A percentile compares a stretch with the other conserved stretches of the same genome.
phyloP scores from a whole-genome alignment of 2,113 vertebrate species.

The Trogon surrucura region DNA sequence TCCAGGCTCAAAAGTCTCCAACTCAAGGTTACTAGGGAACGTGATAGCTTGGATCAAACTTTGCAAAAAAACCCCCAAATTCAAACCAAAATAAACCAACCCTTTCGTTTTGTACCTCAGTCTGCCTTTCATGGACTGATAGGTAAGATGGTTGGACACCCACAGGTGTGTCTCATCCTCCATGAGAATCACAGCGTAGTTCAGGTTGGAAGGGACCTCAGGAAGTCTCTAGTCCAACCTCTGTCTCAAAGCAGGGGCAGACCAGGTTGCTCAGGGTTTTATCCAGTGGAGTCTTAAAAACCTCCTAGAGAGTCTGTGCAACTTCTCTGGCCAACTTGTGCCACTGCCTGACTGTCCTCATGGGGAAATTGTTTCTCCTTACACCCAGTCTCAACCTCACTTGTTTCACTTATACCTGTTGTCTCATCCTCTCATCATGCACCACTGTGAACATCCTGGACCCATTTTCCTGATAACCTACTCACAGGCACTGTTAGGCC shows the following conservation, averaged over 20 bases:
- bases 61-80: background rate
- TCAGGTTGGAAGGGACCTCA: background rate
- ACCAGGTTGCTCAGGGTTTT: background rate
- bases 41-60: background rate
- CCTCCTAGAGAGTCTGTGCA: background rate
- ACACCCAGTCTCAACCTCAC: background rate
- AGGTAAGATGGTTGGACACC: background rate
- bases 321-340: background rate
- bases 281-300: background rate
- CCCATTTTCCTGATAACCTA: accelerated
- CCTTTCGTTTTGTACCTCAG: background rate
- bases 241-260: background rate
- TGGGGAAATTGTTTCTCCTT: background rate
- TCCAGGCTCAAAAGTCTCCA: background rate
- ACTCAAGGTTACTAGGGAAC: background rate
- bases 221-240: background rate
- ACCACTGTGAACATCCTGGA: background rate
- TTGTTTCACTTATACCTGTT: background rate
- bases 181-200: background rate
- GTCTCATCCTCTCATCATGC: background rate
- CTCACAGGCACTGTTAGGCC: background rate
- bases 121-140: background rate
- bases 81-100: background rate
- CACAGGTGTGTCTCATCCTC: background rate
- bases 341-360: background rate